Conservation (phyloP, 2,113 vertebrate species). For the Muscicapa adusta region DNA sequence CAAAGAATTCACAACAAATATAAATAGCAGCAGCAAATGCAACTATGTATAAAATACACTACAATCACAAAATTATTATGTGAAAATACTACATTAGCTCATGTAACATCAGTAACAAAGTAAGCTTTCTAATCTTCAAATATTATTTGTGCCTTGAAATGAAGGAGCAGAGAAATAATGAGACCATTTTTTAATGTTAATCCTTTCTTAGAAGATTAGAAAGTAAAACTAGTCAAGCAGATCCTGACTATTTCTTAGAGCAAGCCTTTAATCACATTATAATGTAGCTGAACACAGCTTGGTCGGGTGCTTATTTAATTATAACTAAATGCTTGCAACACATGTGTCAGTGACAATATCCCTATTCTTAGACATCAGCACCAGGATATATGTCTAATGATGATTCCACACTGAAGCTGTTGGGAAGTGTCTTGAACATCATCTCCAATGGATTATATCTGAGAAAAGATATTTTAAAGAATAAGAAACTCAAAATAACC, state of each 20-base stretch:
- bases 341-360: neutral
- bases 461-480: neutral
- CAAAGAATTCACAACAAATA: neutral
- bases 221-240: constrained; percentile 45
- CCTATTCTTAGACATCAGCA: neutral
- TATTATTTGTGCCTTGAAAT: constrained; percentile 18
- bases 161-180: constrained; percentile 22
- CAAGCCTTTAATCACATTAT: constrained; percentile 61
- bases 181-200: constrained; percentile 40
- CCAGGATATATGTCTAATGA: neutral
- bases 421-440: neutral
- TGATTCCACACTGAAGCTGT: neutral
- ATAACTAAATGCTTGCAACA: constrained; percentile 43
- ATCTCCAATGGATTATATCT: neutral
- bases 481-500: neutral
- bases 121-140: constrained; percentile 6
- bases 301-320: constrained; percentile 36
- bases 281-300: constrained; percentile 17
- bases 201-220: constrained; percentile 59
- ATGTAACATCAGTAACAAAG: neutral
- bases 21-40: neutral
- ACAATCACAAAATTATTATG: neutral
- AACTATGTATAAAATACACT: neutral
- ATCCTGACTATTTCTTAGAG: constrained; percentile 42
- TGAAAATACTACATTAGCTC: neutral